A percentile compares a stretch with the other conserved stretches of the same genome.
These are phyloP conservation scores for Sebastes oblongus DNA, from an alignment of 2,797 vertebrate species.

Conservation along the genomic window DNA sequence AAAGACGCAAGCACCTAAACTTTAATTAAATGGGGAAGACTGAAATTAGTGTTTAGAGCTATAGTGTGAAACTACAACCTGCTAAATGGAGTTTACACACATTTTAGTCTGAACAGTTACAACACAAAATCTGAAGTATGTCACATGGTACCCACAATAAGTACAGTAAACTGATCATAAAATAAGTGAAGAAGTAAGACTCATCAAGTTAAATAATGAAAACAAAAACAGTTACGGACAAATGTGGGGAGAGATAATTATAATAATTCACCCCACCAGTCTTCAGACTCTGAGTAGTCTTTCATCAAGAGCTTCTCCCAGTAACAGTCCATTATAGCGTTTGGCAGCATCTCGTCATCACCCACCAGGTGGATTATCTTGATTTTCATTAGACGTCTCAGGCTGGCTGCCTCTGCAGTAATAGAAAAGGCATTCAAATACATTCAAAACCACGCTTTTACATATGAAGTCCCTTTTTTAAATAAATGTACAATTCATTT, in stretches of 20 bases:
- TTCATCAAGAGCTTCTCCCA: slow-evolving; percentile 82
- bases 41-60: neutral
- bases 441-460: neutral
- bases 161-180: neutral
- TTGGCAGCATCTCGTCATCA: slow-evolving; percentile 86
- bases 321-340: slow-evolving; percentile 79
- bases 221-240: neutral
- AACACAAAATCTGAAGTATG: neutral
- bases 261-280: slow-evolving; percentile 11
- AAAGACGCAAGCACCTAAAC: neutral
- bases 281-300: slow-evolving; percentile 56
- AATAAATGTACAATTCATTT: neutral
- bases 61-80: neutral
- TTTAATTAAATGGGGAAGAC: neutral
- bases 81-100: too few species aligned
- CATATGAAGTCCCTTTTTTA: neutral
- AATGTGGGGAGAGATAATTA: neutral
- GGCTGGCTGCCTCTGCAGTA: slow-evolving; percentile 39
- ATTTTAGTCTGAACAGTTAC: neutral
- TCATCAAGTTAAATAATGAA: neutral
- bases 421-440: neutral
- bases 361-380: slow-evolving; percentile 73
- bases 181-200: neutral
- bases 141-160: neutral
- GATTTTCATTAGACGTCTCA: slow-evolving; percentile 76